phyloP scores from a whole-genome alignment of 2,113 vertebrate species.

The Myiozetetes cayanensis region DNA sequence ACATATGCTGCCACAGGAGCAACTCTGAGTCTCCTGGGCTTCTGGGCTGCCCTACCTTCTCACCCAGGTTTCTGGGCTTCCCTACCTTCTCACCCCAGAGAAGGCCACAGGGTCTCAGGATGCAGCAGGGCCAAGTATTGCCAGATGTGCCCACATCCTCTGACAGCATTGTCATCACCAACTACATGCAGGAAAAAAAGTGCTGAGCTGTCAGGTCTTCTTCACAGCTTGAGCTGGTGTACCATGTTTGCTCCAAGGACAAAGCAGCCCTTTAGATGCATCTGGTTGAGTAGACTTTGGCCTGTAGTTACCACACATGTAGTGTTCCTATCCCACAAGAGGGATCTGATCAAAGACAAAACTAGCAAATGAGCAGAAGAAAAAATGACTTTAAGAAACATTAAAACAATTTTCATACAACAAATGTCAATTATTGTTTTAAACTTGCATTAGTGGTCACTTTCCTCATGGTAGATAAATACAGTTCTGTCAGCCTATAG shows the following conservation, averaged over 20 bases:
- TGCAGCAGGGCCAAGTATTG: not conserved
- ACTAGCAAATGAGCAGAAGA: not conserved
- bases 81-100: not conserved
- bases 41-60: not conserved
- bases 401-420: not conserved
- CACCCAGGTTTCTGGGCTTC: not conserved
- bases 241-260: not conserved
- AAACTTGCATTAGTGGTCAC: not conserved
- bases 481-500: not conserved
- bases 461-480: not conserved
- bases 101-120: not conserved
- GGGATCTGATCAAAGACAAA: not conserved
- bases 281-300: not conserved
- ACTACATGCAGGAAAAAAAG: not conserved
- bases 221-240: not conserved
- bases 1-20: accelerated
- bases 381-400: not conserved
- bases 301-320: not conserved
- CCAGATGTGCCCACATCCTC: not conserved
- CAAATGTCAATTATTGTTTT: not conserved
- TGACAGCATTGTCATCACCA: not conserved
- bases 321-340: not conserved
- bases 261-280: not conserved
- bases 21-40: not conserved
- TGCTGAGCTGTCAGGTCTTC: not conserved